Evolutionary conservation across 2,113 vertebrate species (phyloP).

Genomic region (Baryphthengus martii): DNA sequence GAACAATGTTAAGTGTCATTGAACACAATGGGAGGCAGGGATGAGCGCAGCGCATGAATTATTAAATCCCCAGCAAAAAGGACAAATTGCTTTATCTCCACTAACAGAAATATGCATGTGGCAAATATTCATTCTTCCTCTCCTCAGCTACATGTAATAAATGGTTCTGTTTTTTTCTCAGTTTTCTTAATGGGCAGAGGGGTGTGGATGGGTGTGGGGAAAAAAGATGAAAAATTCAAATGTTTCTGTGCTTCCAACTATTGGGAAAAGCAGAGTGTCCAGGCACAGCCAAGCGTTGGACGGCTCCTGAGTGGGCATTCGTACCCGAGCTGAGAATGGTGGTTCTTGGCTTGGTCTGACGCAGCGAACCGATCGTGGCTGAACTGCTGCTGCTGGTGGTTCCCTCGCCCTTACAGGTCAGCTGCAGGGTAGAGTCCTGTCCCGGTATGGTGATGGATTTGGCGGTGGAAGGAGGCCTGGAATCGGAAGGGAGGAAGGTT

Average conservation of each 20-base stretch:
- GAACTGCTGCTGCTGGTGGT: slow-evolving; percentile 71
- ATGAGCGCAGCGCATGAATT: background rate
- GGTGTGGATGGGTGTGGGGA: background rate
- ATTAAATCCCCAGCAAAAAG: slow-evolving; percentile 11
- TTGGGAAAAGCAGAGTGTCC: background rate
- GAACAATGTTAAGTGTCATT: background rate
- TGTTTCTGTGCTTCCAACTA: background rate
- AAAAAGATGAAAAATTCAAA: background rate
- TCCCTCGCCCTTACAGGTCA: slow-evolving; percentile 95
- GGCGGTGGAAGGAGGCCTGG: slow-evolving; percentile 83
- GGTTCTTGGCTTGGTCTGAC: slow-evolving; percentile 79
- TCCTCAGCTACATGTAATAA: background rate
- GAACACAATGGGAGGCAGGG: background rate
- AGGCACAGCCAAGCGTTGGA: background rate
- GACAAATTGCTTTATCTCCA: background rate
- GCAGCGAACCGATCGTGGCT: slow-evolving; percentile 72
- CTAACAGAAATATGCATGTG: background rate
- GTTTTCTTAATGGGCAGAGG: background rate
- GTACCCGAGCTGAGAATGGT: slow-evolving; percentile 86
- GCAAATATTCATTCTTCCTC: background rate
- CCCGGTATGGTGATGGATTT: slow-evolving; percentile 91
- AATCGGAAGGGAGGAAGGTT: background rate
- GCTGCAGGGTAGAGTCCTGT: slow-evolving; percentile 89
- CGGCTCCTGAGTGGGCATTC: background rate
- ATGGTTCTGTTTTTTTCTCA: background rate